Evolutionary conservation across 2,797 vertebrate genomes (phyloP), one percentile per base, ranked within the genome.

Genomic region (Chanos chanos): DNA sequence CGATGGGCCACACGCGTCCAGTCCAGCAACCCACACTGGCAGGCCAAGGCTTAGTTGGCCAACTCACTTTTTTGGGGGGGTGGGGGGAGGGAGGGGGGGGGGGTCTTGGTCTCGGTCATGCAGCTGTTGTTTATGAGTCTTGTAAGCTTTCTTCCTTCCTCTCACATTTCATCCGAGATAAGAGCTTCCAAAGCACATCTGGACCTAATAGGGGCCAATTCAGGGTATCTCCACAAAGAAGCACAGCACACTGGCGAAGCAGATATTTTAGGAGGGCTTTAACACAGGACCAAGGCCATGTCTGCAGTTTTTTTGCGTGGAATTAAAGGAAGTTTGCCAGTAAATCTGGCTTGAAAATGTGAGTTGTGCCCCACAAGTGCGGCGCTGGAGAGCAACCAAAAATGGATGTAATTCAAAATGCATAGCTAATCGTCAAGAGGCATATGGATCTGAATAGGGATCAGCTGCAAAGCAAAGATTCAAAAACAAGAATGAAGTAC

Each of bases 1-100:
- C 75, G 80, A 47, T 76, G 65, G 53, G 71, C 78, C 78, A 68
- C 71, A 76, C 58, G 58, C 72, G 76, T 87, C 72, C 56, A 62
- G 77, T 73, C 61, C 69, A 77, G 72, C 81, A 41, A 21, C 50
- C 61, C 51, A 60, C 61, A 27, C 72, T 77, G 68, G 65, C 74
- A 18, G 67, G 40, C 47, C 27, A 56, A 37, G 44, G 66, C 50
- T 72, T 61, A 61, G 61, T 69, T 36, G 50, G 71, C 65, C 53
- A 39, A 66, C 59, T 53, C 37, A 55, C 72, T 74, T 81, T 77
- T 74, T 72, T 72, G 61, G n/a, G n/a, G n/a, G n/a, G n/a, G n/a
- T n/a, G n/a, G n/a, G n/a, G n/a, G n/a, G n/a, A n/a, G n/a, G n/a
- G n/a, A n/a, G n/a, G n/a, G n/a, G n/a, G n/a, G n/a, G n/a, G n/a